Base-by-base conservation (phyloP, 2,888 invertebrate species). In the Incurvaria masculella region DNA sequence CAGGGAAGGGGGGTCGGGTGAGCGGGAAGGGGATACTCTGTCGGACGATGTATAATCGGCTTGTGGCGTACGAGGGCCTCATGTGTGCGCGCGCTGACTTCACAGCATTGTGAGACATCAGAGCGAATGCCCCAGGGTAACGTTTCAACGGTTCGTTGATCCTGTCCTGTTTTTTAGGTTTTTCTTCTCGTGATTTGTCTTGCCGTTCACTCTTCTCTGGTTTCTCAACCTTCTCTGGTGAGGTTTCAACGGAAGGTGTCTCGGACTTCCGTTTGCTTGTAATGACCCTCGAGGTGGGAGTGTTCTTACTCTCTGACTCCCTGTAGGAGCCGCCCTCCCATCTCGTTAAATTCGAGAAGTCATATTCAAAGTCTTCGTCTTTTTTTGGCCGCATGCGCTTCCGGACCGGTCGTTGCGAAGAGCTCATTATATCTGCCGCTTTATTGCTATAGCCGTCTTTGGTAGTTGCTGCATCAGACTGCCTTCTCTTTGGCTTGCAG, bases 291-390 rank as follows among this genome's bases (percentile, higher is more conserved):
- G 33, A 4, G 14, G 4, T 33, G 3, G 4, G 3, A 3, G 4
- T 11, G 10, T 6, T 10, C 23, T 23, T 23, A 6, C 6, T 6
- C 10, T 23, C 23, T 5, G 23, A 23, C 3, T 76, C 78, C 51
- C 73, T 63, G 56, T 78, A 75, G 5, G 78, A 76, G 52, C 75
- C 76, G 1, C 74, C 74, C 65, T 79, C 78, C 67, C 70, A 65
- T 64, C 81, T 82, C 33, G 81, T 61, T 47, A 82, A 63, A 65
- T 79, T 81, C 3, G 84, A 82, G 53, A 87, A 68, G 68, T 88
- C 88, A 59, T 88, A 88, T 55, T 88, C 83, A 62, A 88, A 88
- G 67, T 89, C 88, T 59, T 84, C 85, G 59, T 84, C 85, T 60
- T 84, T 81, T 53, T 83, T 80, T 8, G 81, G 81, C 63, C 84